Conservation (phyloP, 2,888 invertebrate species). For the Leucozona laternaria region DNA sequence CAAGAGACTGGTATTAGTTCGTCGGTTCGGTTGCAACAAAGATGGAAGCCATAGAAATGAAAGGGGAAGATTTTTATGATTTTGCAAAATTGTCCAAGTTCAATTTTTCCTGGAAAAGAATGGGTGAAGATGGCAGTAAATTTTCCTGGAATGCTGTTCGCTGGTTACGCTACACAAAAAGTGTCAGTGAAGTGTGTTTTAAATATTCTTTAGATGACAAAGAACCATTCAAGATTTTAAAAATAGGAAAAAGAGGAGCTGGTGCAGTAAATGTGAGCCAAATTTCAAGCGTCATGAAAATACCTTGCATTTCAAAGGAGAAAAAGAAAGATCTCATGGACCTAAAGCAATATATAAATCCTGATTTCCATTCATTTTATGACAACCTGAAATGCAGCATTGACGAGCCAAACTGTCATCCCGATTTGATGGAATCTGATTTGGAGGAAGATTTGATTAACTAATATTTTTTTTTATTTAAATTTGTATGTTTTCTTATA, state of each 20-base stretch:
- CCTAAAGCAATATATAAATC: slow-evolving; percentile 38
- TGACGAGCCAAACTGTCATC: not conserved
- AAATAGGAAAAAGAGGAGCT: slow-evolving; percentile 55
- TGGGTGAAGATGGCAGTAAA: slow-evolving; percentile 29
- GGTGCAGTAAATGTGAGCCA: slow-evolving; percentile 20
- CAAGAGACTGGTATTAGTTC: slow-evolving; percentile 53
- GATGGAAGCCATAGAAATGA: no score
- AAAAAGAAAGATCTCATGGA: slow-evolving; percentile 25
- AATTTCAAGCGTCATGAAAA: not conserved
- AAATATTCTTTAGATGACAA: slow-evolving; percentile 62
- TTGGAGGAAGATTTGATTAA: no score
- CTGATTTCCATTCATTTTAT: slow-evolving; percentile 63
- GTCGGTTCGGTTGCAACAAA: not conserved
- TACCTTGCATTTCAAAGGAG: slow-evolving; percentile 9
- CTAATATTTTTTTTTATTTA: no score
- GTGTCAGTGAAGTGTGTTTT: slow-evolving; percentile 31
- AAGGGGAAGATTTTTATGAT: slow-evolving; percentile 26
- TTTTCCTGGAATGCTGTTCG: slow-evolving; percentile 36
- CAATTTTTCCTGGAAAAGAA: slow-evolving; percentile 36
- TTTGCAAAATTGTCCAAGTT: slow-evolving; percentile 31
- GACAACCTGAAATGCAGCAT: not conserved
- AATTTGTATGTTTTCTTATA: no score
- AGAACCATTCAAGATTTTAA: slow-evolving; percentile 62
- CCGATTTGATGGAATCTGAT: no score
- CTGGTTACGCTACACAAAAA: slow-evolving; percentile 61